Base-by-base conservation (phyloP, 2,797 vertebrate species). In the Crypturellus tataupa region DNA sequence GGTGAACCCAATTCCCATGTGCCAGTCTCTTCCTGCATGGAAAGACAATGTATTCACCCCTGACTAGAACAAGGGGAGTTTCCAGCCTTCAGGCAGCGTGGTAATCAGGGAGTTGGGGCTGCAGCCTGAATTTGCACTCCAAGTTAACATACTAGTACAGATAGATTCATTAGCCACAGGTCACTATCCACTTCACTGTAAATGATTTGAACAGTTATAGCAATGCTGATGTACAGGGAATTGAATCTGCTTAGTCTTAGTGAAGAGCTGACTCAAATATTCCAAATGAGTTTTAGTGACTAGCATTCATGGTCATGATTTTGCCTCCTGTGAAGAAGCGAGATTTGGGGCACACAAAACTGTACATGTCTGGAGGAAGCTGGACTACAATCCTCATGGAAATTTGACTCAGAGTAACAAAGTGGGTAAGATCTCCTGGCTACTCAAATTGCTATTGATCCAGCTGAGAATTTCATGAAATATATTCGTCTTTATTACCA, bases 401-500 rank as follows among this genome's bases (percentile, higher is more conserved):
- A 94, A 86, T 20, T 73, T 2, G 64, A 29, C 64, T 92, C 53
- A 68, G 6, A 37, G 15, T 71, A 91, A 90, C 76, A 77, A 85
- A 49, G 49, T 93, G 91, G 82, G 87, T 27, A 60, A 95, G 55
- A 90, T 94, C 46, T 85, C 71, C 47, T 40, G 75, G 68, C 87
- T 82, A 33, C 85, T 94, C 47, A 91, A 90, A 96, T 91, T 91
- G 89, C 53, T 96, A 94, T 94, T 91, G 95, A 96, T 95, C 78
- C 83, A 87, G 40, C 83, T 93, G 87, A 69, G 78, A 90, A 78
- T 85, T 51, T 93, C 87, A 90, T 78, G 75, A 94, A 86, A 91
- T 71, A 44, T 91, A 80, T 96, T 96, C 95, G 78, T 94, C 95
- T 95, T 95, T 91, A 91, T 94, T 96, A 96, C 68, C 0, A 0